Evolutionary conservation across 2,888 invertebrate genomes (phyloP).

Genomic region (Eretmocerus hayati): DNA sequence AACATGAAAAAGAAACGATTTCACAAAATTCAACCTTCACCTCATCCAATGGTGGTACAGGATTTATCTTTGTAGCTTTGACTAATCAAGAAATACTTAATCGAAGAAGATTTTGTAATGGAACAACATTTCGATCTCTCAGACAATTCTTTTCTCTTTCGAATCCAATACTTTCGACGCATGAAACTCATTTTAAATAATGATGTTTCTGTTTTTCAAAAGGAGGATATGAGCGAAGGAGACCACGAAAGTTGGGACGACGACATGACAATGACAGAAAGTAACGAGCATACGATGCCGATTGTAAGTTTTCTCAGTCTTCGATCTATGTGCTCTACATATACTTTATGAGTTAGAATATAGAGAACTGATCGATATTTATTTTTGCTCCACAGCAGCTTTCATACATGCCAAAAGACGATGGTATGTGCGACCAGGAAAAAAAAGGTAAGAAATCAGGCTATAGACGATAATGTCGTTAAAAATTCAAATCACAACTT

Average conservation of each 20-base stretch:
- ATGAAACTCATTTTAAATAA: no score
- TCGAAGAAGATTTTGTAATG: no score
- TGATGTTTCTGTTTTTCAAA: conserved; percentile 20
- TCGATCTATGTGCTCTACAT: neutral
- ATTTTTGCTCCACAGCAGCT: conserved; percentile 28
- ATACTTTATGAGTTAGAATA: neutral
- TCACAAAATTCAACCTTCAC: no score
- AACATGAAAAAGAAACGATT: no score
- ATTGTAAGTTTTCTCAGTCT: conserved; percentile 40
- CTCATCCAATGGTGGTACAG: no score
- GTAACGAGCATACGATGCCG: conserved; percentile 40
- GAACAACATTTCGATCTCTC: no score
- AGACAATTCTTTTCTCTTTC: no score
- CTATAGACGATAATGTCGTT: no score
- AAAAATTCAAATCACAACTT: no score
- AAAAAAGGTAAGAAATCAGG: conserved; percentile 36
- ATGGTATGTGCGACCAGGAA: conserved; percentile 39
- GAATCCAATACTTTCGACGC: no score
- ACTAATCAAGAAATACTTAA: no score
- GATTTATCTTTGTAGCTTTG: no score
- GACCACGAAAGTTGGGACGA: conserved; percentile 46
- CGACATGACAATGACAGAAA: conserved; percentile 41
- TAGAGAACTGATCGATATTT: neutral
- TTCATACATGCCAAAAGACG: conserved; percentile 43
- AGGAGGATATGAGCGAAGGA: conserved; percentile 45